phyloP scores from a whole-genome alignment of 2,113 vertebrate species.

The Ginglymostoma cirratum region DNA sequence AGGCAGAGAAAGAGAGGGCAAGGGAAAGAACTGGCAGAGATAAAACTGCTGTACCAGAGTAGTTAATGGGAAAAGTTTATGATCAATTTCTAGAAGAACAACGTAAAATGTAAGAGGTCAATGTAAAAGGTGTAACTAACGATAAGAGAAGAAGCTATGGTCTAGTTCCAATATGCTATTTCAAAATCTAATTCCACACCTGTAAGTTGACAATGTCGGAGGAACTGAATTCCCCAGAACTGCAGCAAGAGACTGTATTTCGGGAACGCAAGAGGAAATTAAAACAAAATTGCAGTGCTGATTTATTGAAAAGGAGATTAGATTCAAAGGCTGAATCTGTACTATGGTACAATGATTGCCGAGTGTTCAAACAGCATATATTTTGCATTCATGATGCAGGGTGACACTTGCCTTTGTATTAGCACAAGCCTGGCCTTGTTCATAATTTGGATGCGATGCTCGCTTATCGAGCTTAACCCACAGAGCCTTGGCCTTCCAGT shows the following conservation, averaged over 20 bases:
- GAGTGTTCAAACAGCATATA: not conserved
- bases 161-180: not conserved
- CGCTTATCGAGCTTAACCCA: conserved; percentile 89
- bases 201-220: not conserved
- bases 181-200: not conserved
- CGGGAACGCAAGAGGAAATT: not conserved
- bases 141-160: not conserved
- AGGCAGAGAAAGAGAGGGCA: not conserved
- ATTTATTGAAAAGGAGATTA: not conserved
- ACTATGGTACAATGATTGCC: not conserved
- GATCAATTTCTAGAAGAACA: not conserved
- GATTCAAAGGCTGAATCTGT: not conserved
- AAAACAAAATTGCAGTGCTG: not conserved
- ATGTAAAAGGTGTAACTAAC: not conserved
- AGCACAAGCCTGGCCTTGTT: conserved; percentile 69
- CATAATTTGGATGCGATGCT: conserved; percentile 67
- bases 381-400: not conserved
- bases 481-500: conserved; percentile 86
- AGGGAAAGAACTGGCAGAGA: not conserved
- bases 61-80: not conserved
- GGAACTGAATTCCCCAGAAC: not conserved
- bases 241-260: not conserved
- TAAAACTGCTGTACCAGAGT: not conserved
- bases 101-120: not conserved
- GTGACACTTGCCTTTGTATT: conserved; percentile 68